These are phyloP conservation scores for Cheilosia soror DNA, from an alignment of 2,888 invertebrate genomes.

Conservation along the genomic window DNA sequence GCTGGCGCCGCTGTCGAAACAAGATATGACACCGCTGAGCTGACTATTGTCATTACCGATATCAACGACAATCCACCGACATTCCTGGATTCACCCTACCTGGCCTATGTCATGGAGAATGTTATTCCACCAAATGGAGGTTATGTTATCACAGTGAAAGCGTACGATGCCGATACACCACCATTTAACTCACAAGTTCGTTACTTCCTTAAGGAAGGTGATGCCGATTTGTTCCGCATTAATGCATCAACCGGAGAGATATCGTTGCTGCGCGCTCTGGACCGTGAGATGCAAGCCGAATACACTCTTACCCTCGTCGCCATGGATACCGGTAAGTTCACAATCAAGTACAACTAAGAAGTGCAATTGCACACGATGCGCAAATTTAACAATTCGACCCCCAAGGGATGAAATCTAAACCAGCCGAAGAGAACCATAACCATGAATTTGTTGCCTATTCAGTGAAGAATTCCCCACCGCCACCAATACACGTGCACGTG, in stretches of 20 bases:
- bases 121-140: slow-evolving; percentile 92
- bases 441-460: slow-evolving; percentile 68
- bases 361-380: slow-evolving; percentile 70
- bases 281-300: slow-evolving; percentile 93
- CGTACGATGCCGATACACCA: slow-evolving; percentile 95
- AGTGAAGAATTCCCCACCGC: slow-evolving; percentile 7
- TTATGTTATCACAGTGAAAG: slow-evolving; percentile 92
- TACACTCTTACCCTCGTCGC: slow-evolving; percentile 94
- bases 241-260: slow-evolving; percentile 96
- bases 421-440: slow-evolving; percentile 47
- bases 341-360: slow-evolving; percentile 42
- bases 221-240: slow-evolving; percentile 95
- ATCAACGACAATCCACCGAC: slow-evolving; percentile 97
- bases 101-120: slow-evolving; percentile 97
- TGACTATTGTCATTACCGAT: slow-evolving; percentile 93
- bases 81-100: slow-evolving; percentile 96
- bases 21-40: slow-evolving; percentile 90
- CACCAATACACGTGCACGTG: slow-evolving; percentile 21
- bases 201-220: slow-evolving; percentile 97
- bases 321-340: slow-evolving; percentile 94
- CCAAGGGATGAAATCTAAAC: slow-evolving; percentile 75
- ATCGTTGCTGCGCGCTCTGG: slow-evolving; percentile 91
- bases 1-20: slow-evolving; percentile 82
- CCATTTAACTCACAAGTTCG: slow-evolving; percentile 95
- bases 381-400: slow-evolving; percentile 72